These are phyloP conservation scores for Melanotaenia maccullochi DNA, from an alignment of 2,797 vertebrate genomes.

Conservation along the genomic window DNA sequence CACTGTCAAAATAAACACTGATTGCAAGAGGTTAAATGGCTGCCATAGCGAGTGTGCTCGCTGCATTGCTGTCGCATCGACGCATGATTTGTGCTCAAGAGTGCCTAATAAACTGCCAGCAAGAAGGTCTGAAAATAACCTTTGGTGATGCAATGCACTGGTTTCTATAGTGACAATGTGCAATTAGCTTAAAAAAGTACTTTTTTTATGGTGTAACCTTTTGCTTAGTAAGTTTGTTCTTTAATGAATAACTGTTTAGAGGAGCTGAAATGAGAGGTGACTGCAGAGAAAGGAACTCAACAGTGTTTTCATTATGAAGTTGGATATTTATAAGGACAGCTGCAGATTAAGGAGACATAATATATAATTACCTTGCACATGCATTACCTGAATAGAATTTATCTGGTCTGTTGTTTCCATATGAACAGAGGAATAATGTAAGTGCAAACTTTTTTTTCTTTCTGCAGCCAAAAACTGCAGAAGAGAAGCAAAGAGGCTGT, in stretches of 20 bases:
- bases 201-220: constrained; percentile 33
- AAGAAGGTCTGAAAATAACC: constrained; percentile 6
- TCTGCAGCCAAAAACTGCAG: constrained; percentile 1
- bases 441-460: not conserved
- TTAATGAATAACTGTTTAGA: constrained; percentile 23
- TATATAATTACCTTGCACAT: not conserved
- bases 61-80: constrained; percentile 40
- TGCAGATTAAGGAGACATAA: not conserved
- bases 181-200: not conserved
- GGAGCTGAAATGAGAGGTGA: not conserved
- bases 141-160: not conserved
- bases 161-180: constrained; percentile 50
- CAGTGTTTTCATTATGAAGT: constrained; percentile 20
- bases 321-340: not conserved
- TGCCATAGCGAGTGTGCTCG: constrained; percentile 8
- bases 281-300: constrained; percentile 26
- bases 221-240: not conserved
- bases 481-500: not conserved
- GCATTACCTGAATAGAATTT: not conserved
- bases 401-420: not conserved
- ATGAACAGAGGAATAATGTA: not conserved
- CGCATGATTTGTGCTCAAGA: constrained; percentile 11
- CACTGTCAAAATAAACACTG: constrained; percentile 53
- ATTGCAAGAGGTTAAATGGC: constrained; percentile 50
- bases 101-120: constrained; percentile 5